Conservation (phyloP, 2,888 invertebrate species). For the Drosophila mayaguana region DNA sequence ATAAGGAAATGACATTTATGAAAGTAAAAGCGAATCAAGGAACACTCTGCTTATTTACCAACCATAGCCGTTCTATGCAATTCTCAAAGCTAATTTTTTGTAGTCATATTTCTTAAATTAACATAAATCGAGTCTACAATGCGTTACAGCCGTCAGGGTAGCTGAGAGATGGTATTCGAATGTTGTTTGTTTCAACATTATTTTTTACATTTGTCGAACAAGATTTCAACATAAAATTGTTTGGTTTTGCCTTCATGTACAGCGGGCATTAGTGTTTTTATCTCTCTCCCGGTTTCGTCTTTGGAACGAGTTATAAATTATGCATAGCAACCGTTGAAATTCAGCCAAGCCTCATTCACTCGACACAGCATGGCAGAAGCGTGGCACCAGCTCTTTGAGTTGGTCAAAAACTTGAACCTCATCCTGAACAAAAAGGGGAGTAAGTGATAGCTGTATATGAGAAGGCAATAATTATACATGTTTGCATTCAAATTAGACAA, state of each 20-base stretch:
- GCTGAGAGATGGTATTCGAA: not conserved
- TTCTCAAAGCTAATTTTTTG: not conserved
- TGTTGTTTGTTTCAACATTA: not conserved
- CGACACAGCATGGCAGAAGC: no score
- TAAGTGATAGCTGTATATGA: not conserved
- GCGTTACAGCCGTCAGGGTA: not conserved
- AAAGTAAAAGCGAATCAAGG: no score
- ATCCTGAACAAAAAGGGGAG: not conserved
- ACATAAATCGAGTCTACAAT: not conserved
- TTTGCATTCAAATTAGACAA: not conserved
- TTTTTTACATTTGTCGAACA: constrained; percentile 17
- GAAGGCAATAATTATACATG: not conserved
- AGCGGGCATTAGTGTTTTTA: not conserved
- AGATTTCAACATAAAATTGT: constrained; percentile 17
- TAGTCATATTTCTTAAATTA: not conserved
- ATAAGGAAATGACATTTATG: not conserved
- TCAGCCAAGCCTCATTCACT: not conserved
- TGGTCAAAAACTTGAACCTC: not conserved
- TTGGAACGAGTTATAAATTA: constrained; percentile 6
- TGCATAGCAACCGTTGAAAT: not conserved
- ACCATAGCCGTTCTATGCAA: not conserved
- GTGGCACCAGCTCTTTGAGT: not conserved
- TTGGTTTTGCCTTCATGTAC: constrained; percentile 7
- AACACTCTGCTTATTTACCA: not conserved
- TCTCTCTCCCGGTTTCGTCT: not conserved